These are phyloP conservation scores for Hydrozoanthus gracilis DNA, from an alignment of 92 coral and sea anemone species.

Conservation along the genomic window DNA sequence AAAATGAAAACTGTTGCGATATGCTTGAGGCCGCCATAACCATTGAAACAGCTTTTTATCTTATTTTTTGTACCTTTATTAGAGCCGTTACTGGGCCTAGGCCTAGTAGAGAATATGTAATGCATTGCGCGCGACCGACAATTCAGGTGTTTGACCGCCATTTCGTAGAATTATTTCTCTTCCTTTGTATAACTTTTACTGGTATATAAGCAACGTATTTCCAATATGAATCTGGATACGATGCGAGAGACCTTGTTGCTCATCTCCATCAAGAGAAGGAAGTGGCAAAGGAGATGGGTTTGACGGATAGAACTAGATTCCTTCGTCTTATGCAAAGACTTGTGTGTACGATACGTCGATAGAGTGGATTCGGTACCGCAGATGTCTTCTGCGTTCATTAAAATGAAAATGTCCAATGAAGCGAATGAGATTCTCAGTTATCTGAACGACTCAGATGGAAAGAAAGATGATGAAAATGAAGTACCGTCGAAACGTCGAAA, in stretches of 20 bases:
- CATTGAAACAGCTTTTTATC: background rate
- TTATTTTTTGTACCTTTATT: background rate
- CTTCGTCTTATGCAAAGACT: conserved; percentile 54
- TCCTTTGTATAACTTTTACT: background rate
- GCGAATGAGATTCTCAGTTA: background rate
- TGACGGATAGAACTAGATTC: conserved; percentile 44
- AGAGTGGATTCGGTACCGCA: conserved; percentile 29
- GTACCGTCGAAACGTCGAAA: background rate
- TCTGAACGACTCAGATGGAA: background rate
- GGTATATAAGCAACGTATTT: conserved; percentile 38
- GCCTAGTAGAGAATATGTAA: background rate
- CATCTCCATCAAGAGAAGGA: conserved; percentile 57
- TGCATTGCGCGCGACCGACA: background rate
- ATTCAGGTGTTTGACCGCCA: background rate
- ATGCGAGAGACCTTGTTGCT: conserved; percentile 44
- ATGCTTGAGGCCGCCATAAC: background rate
- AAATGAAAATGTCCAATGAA: conserved; percentile 10
- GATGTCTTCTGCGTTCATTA: conserved; percentile 10
- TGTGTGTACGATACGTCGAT: conserved; percentile 21
- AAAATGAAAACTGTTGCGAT: background rate
- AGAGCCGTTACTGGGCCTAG: background rate
- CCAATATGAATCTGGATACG: conserved; percentile 38
- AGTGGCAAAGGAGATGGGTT: conserved; percentile 60
- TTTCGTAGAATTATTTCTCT: background rate
- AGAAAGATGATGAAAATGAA: background rate